Conservation (phyloP, 2,113 vertebrate genomes). For the Osmerus mordax region DNA sequence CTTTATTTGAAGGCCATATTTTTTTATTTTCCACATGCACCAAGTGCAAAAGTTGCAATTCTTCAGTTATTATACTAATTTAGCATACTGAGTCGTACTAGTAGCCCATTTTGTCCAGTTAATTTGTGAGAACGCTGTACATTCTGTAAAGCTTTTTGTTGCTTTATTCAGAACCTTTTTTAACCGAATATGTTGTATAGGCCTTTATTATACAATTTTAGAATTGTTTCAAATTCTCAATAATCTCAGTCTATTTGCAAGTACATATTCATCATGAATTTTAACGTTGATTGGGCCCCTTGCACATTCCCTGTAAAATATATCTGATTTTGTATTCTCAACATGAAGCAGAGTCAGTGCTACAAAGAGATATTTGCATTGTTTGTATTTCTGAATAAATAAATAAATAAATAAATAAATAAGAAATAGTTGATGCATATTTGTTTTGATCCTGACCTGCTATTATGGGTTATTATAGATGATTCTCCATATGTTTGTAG, state of each 20-base stretch:
- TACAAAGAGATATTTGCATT: slow-evolving; percentile 67
- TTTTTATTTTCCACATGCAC: background rate
- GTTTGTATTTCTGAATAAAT: slow-evolving; percentile 73
- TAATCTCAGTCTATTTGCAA: slow-evolving; percentile 34
- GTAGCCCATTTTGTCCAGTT: slow-evolving; percentile 5
- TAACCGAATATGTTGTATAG: slow-evolving; percentile 44
- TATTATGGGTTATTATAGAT: slow-evolving; percentile 2
- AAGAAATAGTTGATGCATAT: slow-evolving; percentile 35
- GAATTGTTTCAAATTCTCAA: slow-evolving; percentile 28
- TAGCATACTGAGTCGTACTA: background rate
- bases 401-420: slow-evolving; percentile 79
- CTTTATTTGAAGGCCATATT: background rate
- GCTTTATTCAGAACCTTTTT: slow-evolving; percentile 21
- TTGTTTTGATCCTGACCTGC: slow-evolving; percentile 34
- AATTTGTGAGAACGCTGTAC: slow-evolving; percentile 34
- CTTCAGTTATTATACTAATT: background rate
- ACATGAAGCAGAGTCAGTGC: slow-evolving; percentile 39
- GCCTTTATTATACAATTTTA: slow-evolving; percentile 47
- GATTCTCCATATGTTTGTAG: too few species aligned
- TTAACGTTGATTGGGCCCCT: slow-evolving; percentile 27
- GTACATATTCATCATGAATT: slow-evolving; percentile 34
- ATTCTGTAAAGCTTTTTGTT: slow-evolving; percentile 36
- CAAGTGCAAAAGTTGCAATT: slow-evolving; percentile 1
- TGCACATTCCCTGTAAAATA: slow-evolving; percentile 32
- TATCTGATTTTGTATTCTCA: slow-evolving; percentile 27